phyloP scores from a whole-genome alignment of 2,797 vertebrate species.

The Eulemur mongoz region DNA sequence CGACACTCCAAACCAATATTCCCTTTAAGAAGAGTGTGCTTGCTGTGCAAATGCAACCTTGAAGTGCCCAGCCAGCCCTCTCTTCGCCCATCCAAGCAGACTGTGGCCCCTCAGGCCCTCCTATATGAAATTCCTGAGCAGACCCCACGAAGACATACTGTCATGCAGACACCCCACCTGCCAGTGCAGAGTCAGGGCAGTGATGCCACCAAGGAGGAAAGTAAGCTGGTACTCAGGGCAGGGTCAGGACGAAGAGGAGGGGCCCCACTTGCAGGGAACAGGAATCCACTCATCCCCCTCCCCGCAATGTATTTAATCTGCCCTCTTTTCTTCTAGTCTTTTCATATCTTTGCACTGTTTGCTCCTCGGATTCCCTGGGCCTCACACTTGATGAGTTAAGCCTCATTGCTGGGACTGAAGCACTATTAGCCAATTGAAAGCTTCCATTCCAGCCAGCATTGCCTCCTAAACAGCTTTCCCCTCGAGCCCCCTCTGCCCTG shows the following conservation, averaged over 20 bases:
- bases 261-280: background rate
- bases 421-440: background rate
- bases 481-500: background rate
- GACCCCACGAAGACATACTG: background rate
- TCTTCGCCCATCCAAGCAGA: background rate
- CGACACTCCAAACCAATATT: background rate
- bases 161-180: background rate
- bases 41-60: background rate
- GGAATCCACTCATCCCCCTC: background rate
- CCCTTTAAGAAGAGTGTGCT: background rate
- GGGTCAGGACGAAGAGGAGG: background rate
- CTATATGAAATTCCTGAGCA: background rate
- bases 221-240: background rate
- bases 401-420: background rate
- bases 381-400: conserved; percentile 40
- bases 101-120: background rate
- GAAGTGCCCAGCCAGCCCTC: background rate
- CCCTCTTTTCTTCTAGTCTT: background rate
- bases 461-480: background rate
- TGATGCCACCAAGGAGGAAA: background rate
- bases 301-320: background rate
- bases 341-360: background rate
- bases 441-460: background rate
- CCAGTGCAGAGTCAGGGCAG: background rate
- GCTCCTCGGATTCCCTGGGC: background rate